Base-by-base conservation (phyloP, 2,888 invertebrate genomes). In the Raillietiella orientalis region DNA sequence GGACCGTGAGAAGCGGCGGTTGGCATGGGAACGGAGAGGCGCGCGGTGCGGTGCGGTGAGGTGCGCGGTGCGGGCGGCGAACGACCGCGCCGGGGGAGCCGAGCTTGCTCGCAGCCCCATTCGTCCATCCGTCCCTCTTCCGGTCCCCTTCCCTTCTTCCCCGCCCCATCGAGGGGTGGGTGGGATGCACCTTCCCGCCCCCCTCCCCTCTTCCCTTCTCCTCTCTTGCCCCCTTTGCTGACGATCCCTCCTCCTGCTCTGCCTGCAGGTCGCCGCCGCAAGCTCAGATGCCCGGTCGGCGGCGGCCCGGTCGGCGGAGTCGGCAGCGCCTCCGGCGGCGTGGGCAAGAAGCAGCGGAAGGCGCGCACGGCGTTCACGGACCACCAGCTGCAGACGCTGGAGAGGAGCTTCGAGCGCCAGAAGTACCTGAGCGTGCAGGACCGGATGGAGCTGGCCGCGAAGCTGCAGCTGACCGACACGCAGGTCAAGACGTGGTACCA, bases 401-500 rank as follows among this genome's bases (percentile, higher is more conserved):
- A 93, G 53, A 82, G 84, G 49, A 79, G 74, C 35, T 93, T 93
- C 49, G 87, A 90, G 51, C 53, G 79, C 33, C 90, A 90, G 52
- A 90, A 90, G 51, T 90, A 84, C 53, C 62, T 84, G 34, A 77
- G 75, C 44, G 82, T 84, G 15, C 93, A 90, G 45, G 90, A 96
- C 47, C 38, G 57, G 24, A 51, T 56, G 52, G 55, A 56, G 34
- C 59, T 56, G 29, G 55, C 55, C 3, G 42, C 31, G 27, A 25
- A 37, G 93, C 42, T 96, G 38, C 75, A 79, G 39, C 59, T 96
- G 30, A 84, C 82, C 22, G 96, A 96, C 50, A 96, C 93, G 26
- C 96, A 99, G 58, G 93, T 96, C 45, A 96, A 96, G 52, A 96
- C 96, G 39, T 96, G 96, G 93, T 93, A 93, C 51, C 90, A 93